phyloP scores from a whole-genome alignment of 30 jellyfish, hydroid and myxozoan species.

The Sanderia malayensis region DNA sequence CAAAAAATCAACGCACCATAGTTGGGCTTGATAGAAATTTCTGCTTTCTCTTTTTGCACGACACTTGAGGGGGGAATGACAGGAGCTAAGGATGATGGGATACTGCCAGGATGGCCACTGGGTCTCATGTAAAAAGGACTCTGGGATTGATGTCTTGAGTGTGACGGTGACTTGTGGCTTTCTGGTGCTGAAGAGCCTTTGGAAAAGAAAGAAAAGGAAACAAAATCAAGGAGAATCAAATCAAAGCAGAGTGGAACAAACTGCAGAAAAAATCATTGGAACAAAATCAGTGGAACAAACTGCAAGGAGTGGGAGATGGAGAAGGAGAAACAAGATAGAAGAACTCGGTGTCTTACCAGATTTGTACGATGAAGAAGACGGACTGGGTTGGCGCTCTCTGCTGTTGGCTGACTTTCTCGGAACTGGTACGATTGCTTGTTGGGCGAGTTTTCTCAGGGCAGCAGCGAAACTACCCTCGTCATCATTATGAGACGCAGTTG shows the following conservation, averaged over 20 bases:
- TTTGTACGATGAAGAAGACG: conserved; percentile 44
- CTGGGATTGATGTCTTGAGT: conserved; percentile 43
- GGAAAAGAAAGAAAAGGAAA: too few species aligned
- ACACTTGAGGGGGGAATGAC: conserved; percentile 42
- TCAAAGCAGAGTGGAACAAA: too few species aligned
- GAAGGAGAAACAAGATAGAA: too few species aligned
- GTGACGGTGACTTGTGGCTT: conserved; percentile 28
- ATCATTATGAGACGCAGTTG: conserved; percentile 59
- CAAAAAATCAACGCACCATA: too few species aligned
- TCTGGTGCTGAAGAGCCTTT: conserved; percentile 37
- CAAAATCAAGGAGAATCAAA: too few species aligned
- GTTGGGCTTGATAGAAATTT: not conserved
- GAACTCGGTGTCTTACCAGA: too few species aligned
- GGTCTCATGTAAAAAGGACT: conserved; percentile 55
- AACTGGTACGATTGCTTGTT: conserved; percentile 77
- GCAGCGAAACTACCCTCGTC: conserved; percentile 97
- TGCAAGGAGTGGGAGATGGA: too few species aligned
- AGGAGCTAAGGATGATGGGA: conserved; percentile 43
- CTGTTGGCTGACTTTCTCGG: conserved; percentile 33
- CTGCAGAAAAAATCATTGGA: too few species aligned
- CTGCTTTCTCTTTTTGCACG: conserved; percentile 51
- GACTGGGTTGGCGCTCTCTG: conserved; percentile 58
- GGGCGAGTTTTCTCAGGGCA: conserved; percentile 85
- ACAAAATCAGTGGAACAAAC: too few species aligned
- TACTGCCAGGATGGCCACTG: conserved; percentile 34